Evolutionary conservation across 1,140 invertebrate genomes (phyloP).

Genomic region (Camponotus pennsylvanicus): DNA sequence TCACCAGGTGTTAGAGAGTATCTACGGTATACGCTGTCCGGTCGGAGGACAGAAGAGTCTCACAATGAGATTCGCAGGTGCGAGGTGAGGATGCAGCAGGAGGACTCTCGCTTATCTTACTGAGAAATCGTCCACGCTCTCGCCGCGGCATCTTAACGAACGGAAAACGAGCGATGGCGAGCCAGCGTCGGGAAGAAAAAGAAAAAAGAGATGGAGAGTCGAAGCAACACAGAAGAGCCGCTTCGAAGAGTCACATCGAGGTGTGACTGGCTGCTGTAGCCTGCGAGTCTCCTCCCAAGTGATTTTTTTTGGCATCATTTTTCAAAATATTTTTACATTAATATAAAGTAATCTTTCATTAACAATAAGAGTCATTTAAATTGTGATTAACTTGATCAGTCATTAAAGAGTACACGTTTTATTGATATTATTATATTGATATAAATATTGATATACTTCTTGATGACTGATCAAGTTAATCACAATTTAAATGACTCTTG

Average conservation of each 20-base stretch:
- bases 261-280: slow-evolving; percentile 25
- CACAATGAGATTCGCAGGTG: slow-evolving; percentile 71
- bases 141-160: slow-evolving; percentile 76
- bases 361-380: no score
- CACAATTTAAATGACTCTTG: no score
- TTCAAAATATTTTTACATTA: neutral
- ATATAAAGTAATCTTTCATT: slow-evolving; percentile 17
- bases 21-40: neutral
- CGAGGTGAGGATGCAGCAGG: slow-evolving; percentile 66
- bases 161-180: slow-evolving; percentile 71
- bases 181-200: slow-evolving; percentile 32
- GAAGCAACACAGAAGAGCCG: slow-evolving; percentile 27
- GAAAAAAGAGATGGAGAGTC: slow-evolving; percentile 47
- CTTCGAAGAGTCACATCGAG: slow-evolving; percentile 2
- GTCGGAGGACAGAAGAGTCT: slow-evolving; percentile 7
- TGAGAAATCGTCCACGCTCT: slow-evolving; percentile 77
- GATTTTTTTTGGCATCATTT: neutral
- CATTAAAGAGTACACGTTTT: no score
- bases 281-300: neutral
- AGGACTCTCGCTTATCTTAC: slow-evolving; percentile 74
- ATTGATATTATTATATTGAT: no score
- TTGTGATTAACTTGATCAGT: no score
- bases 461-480: no score
- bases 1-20: slow-evolving; percentile 31
- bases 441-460: no score